A percentile compares a stretch with the other conserved stretches of the same genome.
These are phyloP conservation scores for Porphyrio hochstetteri DNA, from an alignment of 2,113 vertebrate species.

Conservation along the genomic window DNA sequence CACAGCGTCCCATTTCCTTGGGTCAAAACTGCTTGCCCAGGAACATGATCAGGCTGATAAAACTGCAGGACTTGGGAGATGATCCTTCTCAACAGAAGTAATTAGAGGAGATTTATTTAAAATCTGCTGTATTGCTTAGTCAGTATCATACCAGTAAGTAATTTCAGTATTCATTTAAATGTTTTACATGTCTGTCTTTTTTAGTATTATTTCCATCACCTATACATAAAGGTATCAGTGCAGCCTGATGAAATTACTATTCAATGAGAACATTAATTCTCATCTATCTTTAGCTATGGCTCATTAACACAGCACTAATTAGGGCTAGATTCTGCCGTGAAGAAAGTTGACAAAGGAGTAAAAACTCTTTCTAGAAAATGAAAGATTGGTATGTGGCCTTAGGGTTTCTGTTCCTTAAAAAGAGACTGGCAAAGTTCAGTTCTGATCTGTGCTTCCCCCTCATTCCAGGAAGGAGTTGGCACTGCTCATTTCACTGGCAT, in stretches of 20 bases:
- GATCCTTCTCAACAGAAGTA: not conserved
- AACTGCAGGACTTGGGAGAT: not conserved
- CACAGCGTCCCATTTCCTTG: not conserved
- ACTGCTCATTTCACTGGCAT: not conserved
- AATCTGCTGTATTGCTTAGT: not conserved
- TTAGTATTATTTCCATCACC: not conserved
- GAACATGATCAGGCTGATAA: not conserved
- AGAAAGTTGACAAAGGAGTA: not conserved
- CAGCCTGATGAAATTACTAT: not conserved
- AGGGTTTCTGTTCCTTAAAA: not conserved
- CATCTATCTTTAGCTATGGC: not conserved
- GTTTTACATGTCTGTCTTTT: not conserved
- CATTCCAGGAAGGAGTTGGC: rapidly evolving
- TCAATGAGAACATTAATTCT: not conserved
- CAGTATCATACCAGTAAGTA: not conserved
- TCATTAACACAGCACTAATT: conserved; percentile 27
- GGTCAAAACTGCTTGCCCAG: not conserved
- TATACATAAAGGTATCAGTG: not conserved
- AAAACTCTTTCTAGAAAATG: not conserved
- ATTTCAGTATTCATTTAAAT: not conserved
- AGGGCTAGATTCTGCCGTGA: not conserved
- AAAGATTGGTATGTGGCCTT: not conserved
- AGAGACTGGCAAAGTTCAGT: rapidly evolving
- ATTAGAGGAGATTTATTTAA: not conserved
- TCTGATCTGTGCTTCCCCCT: not conserved